A percentile compares a stretch with the other conserved stretches of the same genome.
Evolutionary conservation across 1,140 invertebrate species (phyloP).

Genomic region (Pseudomyrmex sp.): DNA sequence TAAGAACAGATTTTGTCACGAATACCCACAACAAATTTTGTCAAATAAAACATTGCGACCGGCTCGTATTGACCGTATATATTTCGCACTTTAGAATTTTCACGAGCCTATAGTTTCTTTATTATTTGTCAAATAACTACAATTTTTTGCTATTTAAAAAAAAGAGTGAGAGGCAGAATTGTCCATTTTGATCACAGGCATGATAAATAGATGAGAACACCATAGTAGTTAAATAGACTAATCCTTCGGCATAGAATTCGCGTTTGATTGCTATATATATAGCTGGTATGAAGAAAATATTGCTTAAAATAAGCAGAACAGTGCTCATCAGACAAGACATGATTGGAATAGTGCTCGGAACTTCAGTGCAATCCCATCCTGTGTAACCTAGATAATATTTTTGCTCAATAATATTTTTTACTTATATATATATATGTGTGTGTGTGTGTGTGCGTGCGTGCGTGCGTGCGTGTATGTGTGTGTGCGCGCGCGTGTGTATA

Average conservation of each 20-base stretch:
- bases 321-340: slow-evolving; percentile 89
- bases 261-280: slow-evolving; percentile 92
- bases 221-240: slow-evolving; percentile 94
- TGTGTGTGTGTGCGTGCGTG: no score
- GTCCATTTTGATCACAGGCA: slow-evolving; percentile 88
- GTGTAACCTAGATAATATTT: slow-evolving; percentile 85
- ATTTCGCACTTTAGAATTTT: no score
- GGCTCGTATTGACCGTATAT: no score
- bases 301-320: slow-evolving; percentile 93
- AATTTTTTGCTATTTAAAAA: background rate
- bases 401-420: no score
- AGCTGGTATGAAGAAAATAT: slow-evolving; percentile 94
- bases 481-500: background rate
- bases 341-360: slow-evolving; percentile 88
- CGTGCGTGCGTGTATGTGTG: no score
- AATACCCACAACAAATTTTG: no score
- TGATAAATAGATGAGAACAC: slow-evolving; percentile 95
- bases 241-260: slow-evolving; percentile 91
- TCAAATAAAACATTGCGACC: no score
- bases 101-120: no score
- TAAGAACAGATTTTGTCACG: no score
- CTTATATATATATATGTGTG: no score
- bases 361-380: slow-evolving; percentile 95
- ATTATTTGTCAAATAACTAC: no score
- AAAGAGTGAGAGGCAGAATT: slow-evolving; percentile 74